phyloP scores from a whole-genome alignment of 2,888 invertebrate genomes.

The Drosophila villosipedis region DNA sequence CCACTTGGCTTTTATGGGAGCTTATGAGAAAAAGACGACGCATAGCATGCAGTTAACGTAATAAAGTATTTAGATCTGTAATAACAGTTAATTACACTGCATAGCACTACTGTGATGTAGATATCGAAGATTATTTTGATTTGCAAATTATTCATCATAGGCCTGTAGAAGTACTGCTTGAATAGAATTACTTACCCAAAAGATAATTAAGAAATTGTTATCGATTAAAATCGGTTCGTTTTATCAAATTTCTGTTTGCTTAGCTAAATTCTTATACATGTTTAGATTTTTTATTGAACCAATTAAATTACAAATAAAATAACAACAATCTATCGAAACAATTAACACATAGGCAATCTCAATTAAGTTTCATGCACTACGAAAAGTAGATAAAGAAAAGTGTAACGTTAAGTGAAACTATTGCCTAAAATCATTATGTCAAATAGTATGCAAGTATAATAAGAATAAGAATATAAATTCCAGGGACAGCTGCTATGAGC shows the following conservation, averaged over 20 bases:
- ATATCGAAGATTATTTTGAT: neutral
- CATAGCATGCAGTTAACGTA: neutral
- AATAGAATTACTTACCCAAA: too few species aligned
- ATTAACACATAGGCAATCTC: neutral
- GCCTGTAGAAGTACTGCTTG: neutral
- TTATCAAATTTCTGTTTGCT: neutral
- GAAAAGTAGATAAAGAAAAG: neutral
- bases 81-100: neutral
- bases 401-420: neutral
- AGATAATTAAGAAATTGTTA: neutral
- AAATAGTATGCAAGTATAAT: neutral
- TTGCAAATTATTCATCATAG: neutral
- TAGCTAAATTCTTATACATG: neutral
- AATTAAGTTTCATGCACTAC: neutral
- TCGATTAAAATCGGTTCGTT: neutral
- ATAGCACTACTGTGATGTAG: neutral
- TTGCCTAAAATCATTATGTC: neutral
- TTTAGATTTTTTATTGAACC: neutral
- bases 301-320: neutral
- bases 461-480: neutral
- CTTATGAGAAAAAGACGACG: slow-evolving; percentile 3
- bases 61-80: slow-evolving; percentile 1
- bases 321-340: neutral
- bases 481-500: neutral
- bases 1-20: slow-evolving; percentile 5